Percentiles rank a stretch among this genome's conserved stretches.
These are phyloP conservation scores for Bubo blakistoni DNA, from an alignment of 2,113 vertebrate genomes.

Conservation along the genomic window DNA sequence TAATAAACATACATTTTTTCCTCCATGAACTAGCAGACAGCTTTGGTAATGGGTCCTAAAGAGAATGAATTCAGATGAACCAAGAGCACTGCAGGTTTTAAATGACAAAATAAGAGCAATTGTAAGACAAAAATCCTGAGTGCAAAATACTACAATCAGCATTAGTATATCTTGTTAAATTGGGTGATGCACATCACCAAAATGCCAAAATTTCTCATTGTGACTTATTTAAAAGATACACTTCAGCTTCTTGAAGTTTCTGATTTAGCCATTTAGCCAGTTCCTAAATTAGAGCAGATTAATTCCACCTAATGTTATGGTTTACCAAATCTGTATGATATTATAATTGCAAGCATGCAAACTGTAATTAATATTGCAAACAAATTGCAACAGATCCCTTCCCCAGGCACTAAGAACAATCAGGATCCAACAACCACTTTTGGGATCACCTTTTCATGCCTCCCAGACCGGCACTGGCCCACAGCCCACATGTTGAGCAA, in stretches of 20 bases:
- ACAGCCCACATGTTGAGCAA: accelerated
- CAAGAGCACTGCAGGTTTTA: background rate
- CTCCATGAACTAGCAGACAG: background rate
- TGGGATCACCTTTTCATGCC: background rate
- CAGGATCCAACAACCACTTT: background rate
- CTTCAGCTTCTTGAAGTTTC: background rate
- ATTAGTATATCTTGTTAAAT: background rate
- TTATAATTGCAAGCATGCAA: background rate
- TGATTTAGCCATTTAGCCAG: background rate
- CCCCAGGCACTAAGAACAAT: accelerated
- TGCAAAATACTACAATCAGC: background rate
- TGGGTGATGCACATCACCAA: background rate
- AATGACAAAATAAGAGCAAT: background rate
- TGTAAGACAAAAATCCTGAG: background rate
- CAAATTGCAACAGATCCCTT: background rate
- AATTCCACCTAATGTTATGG: background rate
- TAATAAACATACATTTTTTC: background rate
- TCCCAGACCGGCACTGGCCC: accelerated
- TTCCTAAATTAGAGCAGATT: background rate
- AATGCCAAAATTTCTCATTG: background rate
- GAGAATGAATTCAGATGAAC: background rate
- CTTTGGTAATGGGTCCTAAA: background rate
- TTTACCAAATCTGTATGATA: background rate
- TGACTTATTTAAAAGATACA: background rate
- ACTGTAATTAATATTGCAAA: background rate